Evolutionary conservation across 2,113 vertebrate species (phyloP), one percentile per base, ranked within the genome.

Genomic region (Carassius auratus): DNA sequence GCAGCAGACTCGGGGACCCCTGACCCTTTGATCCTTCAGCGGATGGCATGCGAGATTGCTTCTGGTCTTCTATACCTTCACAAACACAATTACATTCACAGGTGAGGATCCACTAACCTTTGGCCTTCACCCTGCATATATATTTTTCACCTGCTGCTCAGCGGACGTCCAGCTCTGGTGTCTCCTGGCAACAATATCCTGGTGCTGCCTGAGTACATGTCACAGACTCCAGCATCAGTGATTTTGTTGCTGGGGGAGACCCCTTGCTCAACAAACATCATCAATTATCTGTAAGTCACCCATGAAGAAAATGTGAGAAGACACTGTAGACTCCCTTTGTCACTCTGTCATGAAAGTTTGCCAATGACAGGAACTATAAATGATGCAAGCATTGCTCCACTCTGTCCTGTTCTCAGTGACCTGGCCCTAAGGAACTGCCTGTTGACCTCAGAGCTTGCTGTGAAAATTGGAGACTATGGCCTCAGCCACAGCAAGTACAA

Each of bases 181-280:
- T 88, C 92, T 94, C 87, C 94, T 91, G 91, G 94, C 86, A 98
- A 98, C 98, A 99, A 98, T 95, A 99, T 99, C 98, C 98, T 99
- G 98, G 96, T 99, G 98, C 98, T 99, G 98, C 96, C 96, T 96
- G 97, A 96, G 96, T 97, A 92, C 90, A 90, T 93, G 88, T 92
- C 33, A 77, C 90, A 94, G 90, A 97, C 98, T 99, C 98, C 98
- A 99, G 98, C 98, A 99, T 99, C 98, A 99, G 98, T 98, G 98
- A 99, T 99, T 99, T 99, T 99, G 98, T 99, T 99, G 98, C 97
- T 89, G 96, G 96, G 94, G 97, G 95, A 30, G 93, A 66, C 95
- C 88, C 68, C 76, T 84, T 2, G 86, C 81, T 85, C 82, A 83
- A 48, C 79, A 17, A 42, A 83, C 74, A 6, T 8, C 59, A 23